Evolutionary conservation across 2,113 vertebrate genomes (phyloP).

Genomic region (Saiga tatarica): DNA sequence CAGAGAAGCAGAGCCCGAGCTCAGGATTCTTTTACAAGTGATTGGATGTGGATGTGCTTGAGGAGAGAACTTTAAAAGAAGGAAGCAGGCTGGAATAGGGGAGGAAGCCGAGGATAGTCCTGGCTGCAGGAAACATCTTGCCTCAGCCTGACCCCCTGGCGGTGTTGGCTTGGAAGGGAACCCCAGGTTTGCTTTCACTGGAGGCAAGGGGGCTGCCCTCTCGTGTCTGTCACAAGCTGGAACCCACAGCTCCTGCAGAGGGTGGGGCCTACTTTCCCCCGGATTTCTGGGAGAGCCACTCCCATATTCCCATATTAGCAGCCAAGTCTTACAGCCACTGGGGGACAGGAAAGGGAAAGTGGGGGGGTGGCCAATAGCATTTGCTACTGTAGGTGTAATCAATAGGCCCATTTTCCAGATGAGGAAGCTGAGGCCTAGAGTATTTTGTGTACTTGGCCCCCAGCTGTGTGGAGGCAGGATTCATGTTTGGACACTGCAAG

Average conservation of each 20-base stretch:
- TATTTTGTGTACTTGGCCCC: background rate
- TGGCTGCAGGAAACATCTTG: background rate
- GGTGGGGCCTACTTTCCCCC: background rate
- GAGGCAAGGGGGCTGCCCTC: background rate
- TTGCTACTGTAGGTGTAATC: background rate
- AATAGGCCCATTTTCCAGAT: background rate
- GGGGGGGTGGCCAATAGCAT: background rate
- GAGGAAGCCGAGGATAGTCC: background rate
- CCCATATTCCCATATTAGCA: background rate
- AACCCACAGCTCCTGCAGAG: background rate
- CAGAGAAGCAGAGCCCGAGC: background rate
- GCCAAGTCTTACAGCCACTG: background rate
- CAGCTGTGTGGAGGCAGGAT: background rate
- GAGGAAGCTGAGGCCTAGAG: background rate
- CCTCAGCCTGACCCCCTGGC: background rate
- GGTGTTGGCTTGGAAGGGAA: background rate
- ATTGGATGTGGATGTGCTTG: background rate
- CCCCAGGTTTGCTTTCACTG: background rate
- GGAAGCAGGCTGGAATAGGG: background rate
- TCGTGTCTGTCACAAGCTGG: background rate
- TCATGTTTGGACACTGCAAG: background rate
- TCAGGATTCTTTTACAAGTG: background rate
- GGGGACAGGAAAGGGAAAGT: background rate
- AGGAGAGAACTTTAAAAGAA: background rate
- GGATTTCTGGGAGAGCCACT: background rate